A percentile compares a stretch with the other conserved stretches of the same genome.
Conservation (phyloP, 2,888 invertebrate species). For the Chouioia cunea region DNA sequence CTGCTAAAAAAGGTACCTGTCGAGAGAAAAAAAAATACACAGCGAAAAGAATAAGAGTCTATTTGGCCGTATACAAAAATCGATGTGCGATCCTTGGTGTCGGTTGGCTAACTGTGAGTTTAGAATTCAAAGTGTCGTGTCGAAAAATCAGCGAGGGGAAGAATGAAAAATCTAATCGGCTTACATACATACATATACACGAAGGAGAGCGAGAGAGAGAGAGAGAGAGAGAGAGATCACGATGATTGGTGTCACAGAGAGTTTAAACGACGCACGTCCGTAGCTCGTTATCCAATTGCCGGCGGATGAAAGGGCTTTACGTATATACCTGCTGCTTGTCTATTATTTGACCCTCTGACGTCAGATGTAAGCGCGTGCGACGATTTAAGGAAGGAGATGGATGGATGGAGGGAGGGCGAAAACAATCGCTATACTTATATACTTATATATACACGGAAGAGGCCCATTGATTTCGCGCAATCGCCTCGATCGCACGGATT, state of each 20-base stretch:
- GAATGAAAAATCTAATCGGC: neutral
- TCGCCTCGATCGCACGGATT: too few relatives aligned
- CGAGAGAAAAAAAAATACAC: neutral
- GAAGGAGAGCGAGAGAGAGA: neutral
- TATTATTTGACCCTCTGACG: constrained; percentile 24
- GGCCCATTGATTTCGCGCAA: neutral
- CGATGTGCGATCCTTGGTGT: constrained; percentile 43
- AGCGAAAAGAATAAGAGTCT: neutral
- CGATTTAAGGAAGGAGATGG: too few relatives aligned
- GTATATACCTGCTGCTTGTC: neutral
- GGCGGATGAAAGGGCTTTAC: constrained; percentile 2
- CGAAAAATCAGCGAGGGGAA: neutral
- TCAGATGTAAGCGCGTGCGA: neutral
- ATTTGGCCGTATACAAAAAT: neutral
- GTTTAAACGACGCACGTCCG: constrained; percentile 39
- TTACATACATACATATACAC: neutral
- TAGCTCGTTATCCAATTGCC: constrained; percentile 43
- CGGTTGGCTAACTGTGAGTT: constrained; percentile 29
- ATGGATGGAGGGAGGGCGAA: too few relatives aligned
- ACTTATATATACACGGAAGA: neutral
- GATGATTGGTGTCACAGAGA: too few relatives aligned
- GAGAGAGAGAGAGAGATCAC: too few relatives aligned
- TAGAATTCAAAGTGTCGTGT: constrained; percentile 3
- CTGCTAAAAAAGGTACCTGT: neutral
- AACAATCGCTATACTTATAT: too few relatives aligned